Evolutionary conservation across 64 coral and sea anemone species (phyloP).

Genomic region (Astreopora myriophthalma): DNA sequence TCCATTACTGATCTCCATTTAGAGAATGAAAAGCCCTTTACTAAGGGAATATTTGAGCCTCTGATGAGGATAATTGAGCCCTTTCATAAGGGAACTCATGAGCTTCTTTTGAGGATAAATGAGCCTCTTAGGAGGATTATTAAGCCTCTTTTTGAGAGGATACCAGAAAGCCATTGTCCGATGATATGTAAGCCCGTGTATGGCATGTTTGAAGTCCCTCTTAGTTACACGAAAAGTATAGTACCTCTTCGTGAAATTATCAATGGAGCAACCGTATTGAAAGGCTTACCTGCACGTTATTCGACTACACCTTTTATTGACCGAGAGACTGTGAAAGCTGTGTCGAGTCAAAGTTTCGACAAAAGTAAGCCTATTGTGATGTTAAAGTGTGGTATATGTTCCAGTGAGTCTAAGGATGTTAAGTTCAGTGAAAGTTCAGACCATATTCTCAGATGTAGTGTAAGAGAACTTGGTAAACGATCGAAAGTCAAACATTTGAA

Average conservation of each 20-base stretch:
- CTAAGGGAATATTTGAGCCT: slow-evolving; percentile 16
- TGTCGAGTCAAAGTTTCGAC: slow-evolving; percentile 13
- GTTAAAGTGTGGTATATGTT: slow-evolving; percentile 18
- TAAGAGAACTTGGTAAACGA: slow-evolving; percentile 9
- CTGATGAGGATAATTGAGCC: slow-evolving; percentile 28
- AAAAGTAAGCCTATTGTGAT: slow-evolving; percentile 10
- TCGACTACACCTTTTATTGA: slow-evolving; percentile 17
- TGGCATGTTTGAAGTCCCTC: background rate
- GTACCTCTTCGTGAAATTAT: background rate
- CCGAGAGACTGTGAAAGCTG: slow-evolving; percentile 10
- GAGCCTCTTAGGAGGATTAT: slow-evolving; percentile 10
- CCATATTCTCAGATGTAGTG: background rate
- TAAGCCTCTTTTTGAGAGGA: background rate
- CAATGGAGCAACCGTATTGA: background rate
- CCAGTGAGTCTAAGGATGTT: background rate
- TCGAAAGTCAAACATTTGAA: slow-evolving; percentile 1
- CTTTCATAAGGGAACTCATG: slow-evolving; percentile 5
- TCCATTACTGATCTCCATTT: slow-evolving; percentile 16
- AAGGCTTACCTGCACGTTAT: background rate
- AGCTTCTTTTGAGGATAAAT: slow-evolving; percentile 19
- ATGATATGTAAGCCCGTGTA: slow-evolving; percentile 5
- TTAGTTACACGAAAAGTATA: slow-evolving; percentile 3
- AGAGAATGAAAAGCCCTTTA: slow-evolving; percentile 14
- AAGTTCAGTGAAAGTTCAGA: slow-evolving; percentile 5
- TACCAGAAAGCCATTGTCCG: background rate